Percentiles rank a stretch among this genome's conserved stretches.
These are phyloP conservation scores for Illadopsis cleaveri DNA, from an alignment of 2,113 vertebrate genomes.

Conservation along the genomic window DNA sequence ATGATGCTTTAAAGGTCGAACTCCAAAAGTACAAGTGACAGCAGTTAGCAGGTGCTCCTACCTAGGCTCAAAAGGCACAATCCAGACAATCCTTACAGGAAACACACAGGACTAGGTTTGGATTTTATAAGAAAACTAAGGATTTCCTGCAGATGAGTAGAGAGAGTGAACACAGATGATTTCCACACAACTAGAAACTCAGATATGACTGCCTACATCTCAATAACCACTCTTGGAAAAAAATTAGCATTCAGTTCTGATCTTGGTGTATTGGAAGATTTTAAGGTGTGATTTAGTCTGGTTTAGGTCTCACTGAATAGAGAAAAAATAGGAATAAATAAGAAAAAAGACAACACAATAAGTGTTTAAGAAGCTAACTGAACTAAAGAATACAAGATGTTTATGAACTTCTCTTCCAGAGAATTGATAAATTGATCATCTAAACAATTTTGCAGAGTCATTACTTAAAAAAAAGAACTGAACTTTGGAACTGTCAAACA, in stretches of 20 bases:
- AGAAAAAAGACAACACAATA: background rate
- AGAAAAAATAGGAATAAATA: background rate
- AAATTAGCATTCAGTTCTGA: background rate
- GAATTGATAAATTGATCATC: background rate
- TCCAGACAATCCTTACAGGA: background rate
- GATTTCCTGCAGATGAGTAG: background rate
- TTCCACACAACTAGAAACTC: background rate
- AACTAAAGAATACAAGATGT: background rate
- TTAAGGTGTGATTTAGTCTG: background rate
- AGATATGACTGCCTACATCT: background rate
- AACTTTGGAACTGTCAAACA: background rate
- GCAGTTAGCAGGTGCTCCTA: background rate
- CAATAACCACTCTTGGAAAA: background rate
- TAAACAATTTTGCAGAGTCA: background rate
- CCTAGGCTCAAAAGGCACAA: background rate
- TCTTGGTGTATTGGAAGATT: accelerated
- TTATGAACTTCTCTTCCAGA: background rate
- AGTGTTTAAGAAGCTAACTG: background rate
- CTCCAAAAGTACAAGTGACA: background rate
- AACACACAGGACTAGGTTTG: background rate
- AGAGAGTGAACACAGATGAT: background rate
- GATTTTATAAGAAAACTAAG: background rate
- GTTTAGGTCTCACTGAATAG: background rate
- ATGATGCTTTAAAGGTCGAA: background rate
- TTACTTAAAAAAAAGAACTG: background rate